Percentiles rank a stretch among this genome's conserved stretches.
These are phyloP conservation scores for Arvicola amphibius DNA, from an alignment of 2,797 vertebrate species.

Conservation along the genomic window DNA sequence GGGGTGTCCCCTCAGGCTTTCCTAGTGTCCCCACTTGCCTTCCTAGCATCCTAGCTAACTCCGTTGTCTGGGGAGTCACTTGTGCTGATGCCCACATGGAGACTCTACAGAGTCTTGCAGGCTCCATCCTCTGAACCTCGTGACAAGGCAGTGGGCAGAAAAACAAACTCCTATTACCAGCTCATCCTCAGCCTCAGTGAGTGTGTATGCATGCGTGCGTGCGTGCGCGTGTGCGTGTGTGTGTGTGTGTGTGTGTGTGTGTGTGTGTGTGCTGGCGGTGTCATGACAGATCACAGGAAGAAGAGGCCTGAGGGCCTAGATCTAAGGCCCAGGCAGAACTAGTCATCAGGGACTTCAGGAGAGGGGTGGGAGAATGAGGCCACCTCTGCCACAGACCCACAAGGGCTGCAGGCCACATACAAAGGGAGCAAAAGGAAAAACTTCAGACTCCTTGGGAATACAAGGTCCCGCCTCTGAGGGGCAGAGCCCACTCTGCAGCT, in stretches of 20 bases:
- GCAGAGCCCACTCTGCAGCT: not conserved
- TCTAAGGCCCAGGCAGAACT: not conserved
- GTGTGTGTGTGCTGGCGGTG: accelerated
- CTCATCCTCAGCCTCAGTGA: not conserved
- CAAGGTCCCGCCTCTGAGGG: not conserved
- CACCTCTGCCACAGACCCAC: not conserved
- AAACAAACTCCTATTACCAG: not conserved
- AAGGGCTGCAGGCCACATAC: not conserved
- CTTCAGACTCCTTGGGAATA: not conserved
- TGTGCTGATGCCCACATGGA: accelerated
- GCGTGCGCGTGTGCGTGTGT: not conserved
- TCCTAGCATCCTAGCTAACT: not conserved
- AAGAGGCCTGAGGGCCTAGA: not conserved
- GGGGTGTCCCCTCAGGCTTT: not conserved
- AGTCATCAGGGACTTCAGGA: not conserved
- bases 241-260: not conserved
- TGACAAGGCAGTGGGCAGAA: not conserved
- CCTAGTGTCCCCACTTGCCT: no score
- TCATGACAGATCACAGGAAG: not conserved
- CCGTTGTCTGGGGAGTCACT: not conserved
- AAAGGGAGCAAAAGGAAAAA: not conserved
- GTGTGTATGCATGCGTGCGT: not conserved
- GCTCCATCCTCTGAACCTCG: not conserved
- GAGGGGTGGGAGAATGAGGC: not conserved
- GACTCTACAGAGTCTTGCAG: not conserved